phyloP scores from a whole-genome alignment of 2,797 vertebrate species.

The Thunnus albacares region DNA sequence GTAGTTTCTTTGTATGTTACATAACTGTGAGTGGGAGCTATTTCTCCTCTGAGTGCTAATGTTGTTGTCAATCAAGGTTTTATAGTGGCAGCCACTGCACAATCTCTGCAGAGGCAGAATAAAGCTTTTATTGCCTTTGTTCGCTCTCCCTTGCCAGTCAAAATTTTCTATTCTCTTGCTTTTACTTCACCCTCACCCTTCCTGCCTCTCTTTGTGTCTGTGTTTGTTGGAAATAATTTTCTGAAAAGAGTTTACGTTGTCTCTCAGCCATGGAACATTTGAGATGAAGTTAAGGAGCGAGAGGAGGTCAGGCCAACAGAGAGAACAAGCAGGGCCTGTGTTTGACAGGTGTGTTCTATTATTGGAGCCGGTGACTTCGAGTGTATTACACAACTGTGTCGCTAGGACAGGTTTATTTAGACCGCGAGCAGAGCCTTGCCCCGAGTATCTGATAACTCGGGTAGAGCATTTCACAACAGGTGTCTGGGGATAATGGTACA shows the following conservation, averaged over 20 bases:
- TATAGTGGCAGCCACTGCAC: slow-evolving; percentile 77
- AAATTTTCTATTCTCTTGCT: slow-evolving; percentile 52
- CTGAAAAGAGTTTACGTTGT: slow-evolving; percentile 68
- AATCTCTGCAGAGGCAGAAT: slow-evolving; percentile 77
- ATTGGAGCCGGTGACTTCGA: slow-evolving; percentile 75
- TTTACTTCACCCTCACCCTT: slow-evolving; percentile 59
- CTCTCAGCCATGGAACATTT: slow-evolving; percentile 65
- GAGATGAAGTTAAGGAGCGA: slow-evolving; percentile 65
- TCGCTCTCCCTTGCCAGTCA: slow-evolving; percentile 68
- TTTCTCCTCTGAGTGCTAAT: slow-evolving; percentile 80
- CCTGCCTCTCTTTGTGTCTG: slow-evolving; percentile 59
- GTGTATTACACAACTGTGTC: slow-evolving; percentile 81
- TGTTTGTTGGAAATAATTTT: slow-evolving; percentile 65
- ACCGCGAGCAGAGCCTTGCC: slow-evolving; percentile 60
- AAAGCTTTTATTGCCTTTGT: slow-evolving; percentile 76
- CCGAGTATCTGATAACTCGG: slow-evolving; percentile 76
- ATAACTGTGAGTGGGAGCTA: slow-evolving; percentile 81
- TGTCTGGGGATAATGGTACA: slow-evolving; percentile 73
- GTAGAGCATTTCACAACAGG: slow-evolving; percentile 79
- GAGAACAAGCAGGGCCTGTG: slow-evolving; percentile 79
- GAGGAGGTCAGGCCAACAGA: slow-evolving; percentile 71
- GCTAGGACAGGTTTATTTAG: slow-evolving; percentile 77
- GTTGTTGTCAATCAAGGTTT: slow-evolving; percentile 83
- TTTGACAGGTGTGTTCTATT: slow-evolving; percentile 86
- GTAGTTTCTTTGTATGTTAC: slow-evolving; percentile 75